phyloP scores from a whole-genome alignment of 1,140 invertebrate species.

The Uloborus diversus region DNA sequence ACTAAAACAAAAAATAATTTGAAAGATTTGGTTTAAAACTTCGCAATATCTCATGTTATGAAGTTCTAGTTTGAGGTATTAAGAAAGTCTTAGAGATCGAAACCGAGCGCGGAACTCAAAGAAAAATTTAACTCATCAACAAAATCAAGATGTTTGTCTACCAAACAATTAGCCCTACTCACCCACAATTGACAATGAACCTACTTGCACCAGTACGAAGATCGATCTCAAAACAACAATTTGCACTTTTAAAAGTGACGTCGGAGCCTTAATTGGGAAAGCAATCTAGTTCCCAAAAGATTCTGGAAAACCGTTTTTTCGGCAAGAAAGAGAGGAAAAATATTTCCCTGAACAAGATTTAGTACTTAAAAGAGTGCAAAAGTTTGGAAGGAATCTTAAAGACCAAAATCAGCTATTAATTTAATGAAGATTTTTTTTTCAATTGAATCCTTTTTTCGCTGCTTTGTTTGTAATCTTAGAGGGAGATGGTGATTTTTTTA shows the following conservation, averaged over 20 bases:
- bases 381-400: conserved; percentile 42
- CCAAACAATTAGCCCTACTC: no score
- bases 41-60: no score
- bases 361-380: conserved; percentile 20
- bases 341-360: conserved; percentile 29
- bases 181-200: no score
- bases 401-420: conserved; percentile 36
- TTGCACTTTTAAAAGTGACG: background rate
- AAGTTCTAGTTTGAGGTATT: no score
- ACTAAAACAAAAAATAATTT: no score
- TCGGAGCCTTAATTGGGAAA: conserved; percentile 22
- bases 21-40: no score
- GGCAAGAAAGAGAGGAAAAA: background rate
- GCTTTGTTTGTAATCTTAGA: background rate
- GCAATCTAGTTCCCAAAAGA: background rate
- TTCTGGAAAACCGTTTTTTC: background rate
- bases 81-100: no score
- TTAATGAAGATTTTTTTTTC: background rate
- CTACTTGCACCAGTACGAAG: no score
- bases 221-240: background rate
- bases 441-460: background rate
- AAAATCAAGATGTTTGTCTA: no score
- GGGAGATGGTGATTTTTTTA: background rate
- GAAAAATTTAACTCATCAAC: no score
- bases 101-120: no score